Evolutionary conservation across 2,888 invertebrate genomes (phyloP).

Genomic region (Dryococelus australis): DNA sequence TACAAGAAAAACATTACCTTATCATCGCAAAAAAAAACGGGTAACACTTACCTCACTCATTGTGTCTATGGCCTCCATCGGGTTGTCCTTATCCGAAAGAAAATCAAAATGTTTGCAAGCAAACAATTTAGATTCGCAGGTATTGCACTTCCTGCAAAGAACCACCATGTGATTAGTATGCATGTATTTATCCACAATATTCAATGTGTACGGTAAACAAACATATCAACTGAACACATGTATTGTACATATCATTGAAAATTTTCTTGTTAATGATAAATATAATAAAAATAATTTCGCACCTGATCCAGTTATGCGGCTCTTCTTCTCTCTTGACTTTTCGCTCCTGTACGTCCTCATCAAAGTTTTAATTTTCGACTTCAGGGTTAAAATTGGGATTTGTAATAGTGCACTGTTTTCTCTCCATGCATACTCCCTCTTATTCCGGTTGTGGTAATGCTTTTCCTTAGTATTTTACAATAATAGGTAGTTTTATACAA

Average conservation of each 20-base stretch:
- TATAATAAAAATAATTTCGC: not conserved
- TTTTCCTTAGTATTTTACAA: not conserved
- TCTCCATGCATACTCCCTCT: not conserved
- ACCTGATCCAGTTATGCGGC: not conserved
- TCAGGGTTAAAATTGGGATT: not conserved
- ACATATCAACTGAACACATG: too few species aligned
- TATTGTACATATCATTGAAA: not conserved
- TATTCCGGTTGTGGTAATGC: not conserved
- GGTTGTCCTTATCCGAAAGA: too few species aligned
- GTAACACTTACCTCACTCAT: too few species aligned
- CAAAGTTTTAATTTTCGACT: not conserved
- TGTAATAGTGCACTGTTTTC: not conserved
- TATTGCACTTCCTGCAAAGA: too few species aligned
- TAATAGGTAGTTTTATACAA: not conserved
- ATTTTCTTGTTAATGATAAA: not conserved
- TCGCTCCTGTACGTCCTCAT: not conserved
- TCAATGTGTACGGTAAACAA: too few species aligned
- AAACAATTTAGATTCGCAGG: too few species aligned
- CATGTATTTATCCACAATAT: too few species aligned
- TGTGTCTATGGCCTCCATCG: too few species aligned
- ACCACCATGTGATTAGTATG: too few species aligned
- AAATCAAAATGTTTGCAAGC: too few species aligned
- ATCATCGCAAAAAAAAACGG: too few species aligned
- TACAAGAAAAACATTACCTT: too few species aligned
- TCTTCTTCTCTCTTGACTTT: not conserved